These are phyloP conservation scores for Montipora capricornis DNA, from an alignment of 64 coral and sea anemone genomes.

Conservation along the genomic window DNA sequence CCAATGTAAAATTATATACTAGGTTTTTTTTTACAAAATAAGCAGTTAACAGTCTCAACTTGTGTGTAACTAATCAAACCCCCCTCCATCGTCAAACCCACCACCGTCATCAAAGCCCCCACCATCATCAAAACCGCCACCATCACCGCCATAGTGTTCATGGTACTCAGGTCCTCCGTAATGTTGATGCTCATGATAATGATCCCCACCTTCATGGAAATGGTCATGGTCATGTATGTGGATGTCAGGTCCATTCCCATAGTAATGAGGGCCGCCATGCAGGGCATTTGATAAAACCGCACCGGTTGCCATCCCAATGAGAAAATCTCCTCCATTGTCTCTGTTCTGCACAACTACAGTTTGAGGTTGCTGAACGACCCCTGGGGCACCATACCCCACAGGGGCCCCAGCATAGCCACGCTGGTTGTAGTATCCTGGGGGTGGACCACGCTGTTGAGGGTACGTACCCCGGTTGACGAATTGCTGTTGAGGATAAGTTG, in stretches of 20 bases:
- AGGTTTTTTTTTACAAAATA: no score
- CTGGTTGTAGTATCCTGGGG: slow-evolving; percentile 45
- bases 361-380: slow-evolving; percentile 44
- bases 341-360: slow-evolving; percentile 70
- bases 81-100: slow-evolving; percentile 26
- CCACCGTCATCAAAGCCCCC: slow-evolving; percentile 45
- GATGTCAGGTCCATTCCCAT: slow-evolving; percentile 19
- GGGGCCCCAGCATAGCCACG: slow-evolving; percentile 4
- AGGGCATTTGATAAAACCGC: slow-evolving; percentile 67
- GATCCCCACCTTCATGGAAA: slow-evolving; percentile 51
- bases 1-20: no score
- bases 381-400: slow-evolving; percentile 19
- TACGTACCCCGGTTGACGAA: background rate
- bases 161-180: slow-evolving; percentile 39
- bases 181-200: slow-evolving; percentile 47
- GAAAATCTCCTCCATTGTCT: slow-evolving; percentile 39
- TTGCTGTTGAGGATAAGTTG: slow-evolving; percentile 35
- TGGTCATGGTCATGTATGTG: slow-evolving; percentile 64
- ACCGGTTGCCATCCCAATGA: slow-evolving; percentile 73
- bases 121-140: slow-evolving; percentile 7
- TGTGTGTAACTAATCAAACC: background rate
- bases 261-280: slow-evolving; percentile 64
- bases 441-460: slow-evolving; percentile 39
- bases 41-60: no score
- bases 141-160: slow-evolving; percentile 52